phyloP scores from a whole-genome alignment of 1,140 invertebrate genomes.

The Drosophila arizonae region DNA sequence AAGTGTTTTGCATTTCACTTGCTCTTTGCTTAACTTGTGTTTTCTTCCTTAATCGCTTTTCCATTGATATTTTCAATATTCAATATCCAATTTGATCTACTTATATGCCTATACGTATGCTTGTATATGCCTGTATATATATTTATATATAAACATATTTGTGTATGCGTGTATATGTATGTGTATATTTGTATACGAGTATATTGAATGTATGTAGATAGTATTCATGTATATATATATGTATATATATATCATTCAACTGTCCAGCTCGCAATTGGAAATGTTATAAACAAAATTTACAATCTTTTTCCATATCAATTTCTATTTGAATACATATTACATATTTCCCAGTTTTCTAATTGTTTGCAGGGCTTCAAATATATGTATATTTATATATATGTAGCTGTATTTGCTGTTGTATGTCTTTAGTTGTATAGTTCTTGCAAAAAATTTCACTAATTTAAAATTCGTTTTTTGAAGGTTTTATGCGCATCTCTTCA shows the following conservation, averaged over 20 bases:
- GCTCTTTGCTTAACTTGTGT: conserved; percentile 20
- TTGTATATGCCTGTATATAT: conserved; percentile 47
- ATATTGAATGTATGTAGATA: conserved; percentile 9
- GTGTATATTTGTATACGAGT: conserved; percentile 14
- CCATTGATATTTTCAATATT: conserved; percentile 70
- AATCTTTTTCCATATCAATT: conserved; percentile 23
- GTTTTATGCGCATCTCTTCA: conserved; percentile 55
- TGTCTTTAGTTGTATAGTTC: conserved; percentile 61
- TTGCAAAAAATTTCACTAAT: conserved; percentile 79
- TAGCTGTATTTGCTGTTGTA: conserved; percentile 17
- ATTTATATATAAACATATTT: conserved; percentile 42
- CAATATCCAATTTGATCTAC: conserved; percentile 74
- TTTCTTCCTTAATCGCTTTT: neutral
- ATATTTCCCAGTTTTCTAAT: conserved; percentile 16
- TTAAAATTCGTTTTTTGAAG: conserved; percentile 82
- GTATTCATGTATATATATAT: conserved; percentile 10
- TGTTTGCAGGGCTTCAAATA: conserved; percentile 28
- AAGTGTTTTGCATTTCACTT: conserved; percentile 53
- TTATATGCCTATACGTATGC: conserved; percentile 59
- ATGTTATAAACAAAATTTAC: conserved; percentile 50
- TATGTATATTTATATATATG: conserved; percentile 53
- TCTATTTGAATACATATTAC: conserved; percentile 1
- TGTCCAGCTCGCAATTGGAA: conserved; percentile 5
- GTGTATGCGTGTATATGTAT: conserved; percentile 17
- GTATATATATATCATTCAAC: conserved; percentile 6